Base-by-base conservation (phyloP, 2,888 invertebrate genomes). In the Aelia acuminata region DNA sequence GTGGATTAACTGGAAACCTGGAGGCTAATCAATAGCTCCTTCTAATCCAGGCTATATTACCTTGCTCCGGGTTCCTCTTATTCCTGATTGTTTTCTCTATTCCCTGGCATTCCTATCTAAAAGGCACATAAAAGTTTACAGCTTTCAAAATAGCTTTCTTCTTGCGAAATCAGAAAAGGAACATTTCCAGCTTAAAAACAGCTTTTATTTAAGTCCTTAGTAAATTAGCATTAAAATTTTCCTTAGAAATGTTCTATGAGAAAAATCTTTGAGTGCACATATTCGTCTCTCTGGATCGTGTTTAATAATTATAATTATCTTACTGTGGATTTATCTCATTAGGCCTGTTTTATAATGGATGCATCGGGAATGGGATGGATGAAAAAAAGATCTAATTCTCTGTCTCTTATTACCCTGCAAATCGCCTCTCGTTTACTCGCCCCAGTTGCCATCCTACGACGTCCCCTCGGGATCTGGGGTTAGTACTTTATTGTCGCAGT, bases 1-100 rank as follows among this genome's bases (percentile, higher is more conserved):
- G 13, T n/a, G 80, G 80, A 80, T 80, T 80, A 80, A 80, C 43
- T 80, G 80, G 11, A 80, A 80, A 80, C 80, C 80, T 80, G n/a
- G 35, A 35, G 80, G 35, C 80, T 43, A 80, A 80, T 43, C 80
- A 80, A 43, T 80, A 80, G 43, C 43, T 47, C n/a, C 80, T 47
- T 80, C 43, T 80, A 80, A 80, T 80, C 80, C 43, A 10, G 35
- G 22, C 80, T 80, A 43, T 43, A 80, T 80, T 80, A 43, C 80
- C 80, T 26, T 22, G 15, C 0, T 20, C 35, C 63, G 7, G 63
- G 63, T 31, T 7, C 63, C 63, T 70, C 63, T 70, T 7, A 1
- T 7, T 35, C 35, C 31, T 35, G 31, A 70, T 70, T 70, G 63
- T 70, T 70, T 70, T 70, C 63, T 35, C 7, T 70, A 35, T 35